Base-by-base conservation (phyloP, 1,140 invertebrate genomes). In the Drosophila malerkotliana region DNA sequence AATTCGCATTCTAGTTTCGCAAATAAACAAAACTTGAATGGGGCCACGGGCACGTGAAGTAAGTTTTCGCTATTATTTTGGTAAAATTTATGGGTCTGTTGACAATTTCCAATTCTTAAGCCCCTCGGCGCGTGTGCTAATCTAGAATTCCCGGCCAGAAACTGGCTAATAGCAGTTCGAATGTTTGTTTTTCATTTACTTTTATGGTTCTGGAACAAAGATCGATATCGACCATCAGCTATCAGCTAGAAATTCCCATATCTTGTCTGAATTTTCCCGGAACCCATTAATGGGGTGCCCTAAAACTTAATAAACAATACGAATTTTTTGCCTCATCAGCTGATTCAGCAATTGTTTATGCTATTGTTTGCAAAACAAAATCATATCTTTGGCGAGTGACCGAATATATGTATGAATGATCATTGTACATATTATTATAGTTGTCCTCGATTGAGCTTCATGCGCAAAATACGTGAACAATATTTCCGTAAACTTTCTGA, bases 381-480 rank as follows among this genome's bases (percentile, higher is more conserved):
- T 67, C 63, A 56, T 69, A 57, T 69, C 34, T 49, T 39, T 69
- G 15, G 44, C 18, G 15, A 45, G 3, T 45, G 44, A 41, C 32
- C 9, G 32, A 14, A 14, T 3, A 21, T 21, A 21, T 21, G 21
- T 21, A 21, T 21, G 21, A 21, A 21, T 21, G 21, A 21, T 21
- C 14, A 15, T 8, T 37, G 15, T 75, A 44, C 14, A 44, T 18
- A 18, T 18, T 18, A 18, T 18, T 18, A 18, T 44, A 73, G 61
- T 76, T 77, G 78, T 58, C 82, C 81, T 80, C 72, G 77, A 58
- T 68, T 61, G 30, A 14, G 64, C 44, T 58, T 60, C 55, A 41
- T 58, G 39, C 47, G 56, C 67, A 59, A 60, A 72, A 57, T 56
- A 37, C 28, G 54, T 76, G 52, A 57, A 57, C 41, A 52, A 71